Base-by-base conservation (phyloP, 1,140 invertebrate species). In the Olivierus martensii region DNA sequence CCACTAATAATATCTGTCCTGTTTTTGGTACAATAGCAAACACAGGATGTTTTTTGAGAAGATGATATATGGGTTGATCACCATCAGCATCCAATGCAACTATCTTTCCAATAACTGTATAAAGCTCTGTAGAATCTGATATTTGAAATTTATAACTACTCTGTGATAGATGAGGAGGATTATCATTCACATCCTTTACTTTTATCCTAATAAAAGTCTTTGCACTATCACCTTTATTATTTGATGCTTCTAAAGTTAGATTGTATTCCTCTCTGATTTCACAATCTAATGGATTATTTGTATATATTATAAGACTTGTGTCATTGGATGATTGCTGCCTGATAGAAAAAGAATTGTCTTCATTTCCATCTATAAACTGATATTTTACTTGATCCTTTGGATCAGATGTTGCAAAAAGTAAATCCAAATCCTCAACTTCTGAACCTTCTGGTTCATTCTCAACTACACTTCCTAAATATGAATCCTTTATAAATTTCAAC, bases 11-110 rank as follows among this genome's bases (percentile, higher is more conserved):
- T 1, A 94, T 67, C 65, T 91, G 84, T 1, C 89, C 89, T 2
- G 88, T 92, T 71, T 92, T 88, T 0, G 89, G 89, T 1, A 92
- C 84, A 52, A 93, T 81, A 9, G 91, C 83, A 10, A 87, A 77
- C 28, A 83, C 67, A 59, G 85, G 84, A 46, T 78, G 87, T 2
- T 82, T 80, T 1, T 79, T 78, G n/a, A 78, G 73, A 14, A 91
- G 68, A 50, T 80, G 79, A 66, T 90, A 94, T 11, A 85, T 81
- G 4, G 92, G 77, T 55, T 80, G 80, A 69, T 93, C 88, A 6
- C 84, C 86, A 65, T 93, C 89, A 0, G 79, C 83, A 67, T 93
- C 89, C 34, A 74, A 77, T 1, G 88, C 88, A 46, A 76, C 73
- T 1, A 93, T 86, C 61, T 77, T 80, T 0, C 87, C 88, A 45